A percentile compares a stretch with the other conserved stretches of the same genome.
These are phyloP conservation scores for Pteronura brasiliensis DNA, from an alignment of 2,113 vertebrate species.

Conservation along the genomic window DNA sequence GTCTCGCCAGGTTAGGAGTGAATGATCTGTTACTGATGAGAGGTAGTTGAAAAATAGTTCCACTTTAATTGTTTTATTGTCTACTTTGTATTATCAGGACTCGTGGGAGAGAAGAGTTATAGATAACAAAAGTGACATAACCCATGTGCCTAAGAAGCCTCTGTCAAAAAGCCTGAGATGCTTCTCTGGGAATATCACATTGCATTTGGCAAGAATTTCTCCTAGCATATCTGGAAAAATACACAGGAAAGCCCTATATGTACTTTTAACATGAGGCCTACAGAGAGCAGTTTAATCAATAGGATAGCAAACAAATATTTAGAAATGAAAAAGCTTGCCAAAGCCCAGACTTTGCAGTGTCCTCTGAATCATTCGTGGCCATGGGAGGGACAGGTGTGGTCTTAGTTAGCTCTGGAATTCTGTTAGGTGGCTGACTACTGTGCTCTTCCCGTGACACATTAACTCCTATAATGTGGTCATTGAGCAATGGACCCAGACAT, in stretches of 20 bases:
- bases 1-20: constrained; percentile 22
- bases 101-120: constrained; percentile 44
- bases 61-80: constrained; percentile 70
- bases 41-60: constrained; percentile 65
- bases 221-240: constrained; percentile 30
- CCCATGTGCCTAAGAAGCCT: constrained; percentile 60
- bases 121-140: constrained; percentile 62
- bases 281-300: neutral
- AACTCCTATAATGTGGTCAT: rapidly evolving
- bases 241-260: neutral
- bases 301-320: neutral
- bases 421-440: neutral
- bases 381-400: neutral
- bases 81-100: constrained; percentile 61
- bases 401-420: neutral
- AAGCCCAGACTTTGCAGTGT: neutral
- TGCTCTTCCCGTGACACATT: neutral
- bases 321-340: neutral
- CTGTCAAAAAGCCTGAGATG: constrained; percentile 46
- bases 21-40: constrained; percentile 47
- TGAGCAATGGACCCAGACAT: neutral
- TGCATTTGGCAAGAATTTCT: constrained; percentile 34
- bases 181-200: constrained; percentile 39
- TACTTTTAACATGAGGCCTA: neutral
- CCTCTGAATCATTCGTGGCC: neutral